Conservation (phyloP, 2,888 invertebrate genomes). For the Drosophila ustulata region DNA sequence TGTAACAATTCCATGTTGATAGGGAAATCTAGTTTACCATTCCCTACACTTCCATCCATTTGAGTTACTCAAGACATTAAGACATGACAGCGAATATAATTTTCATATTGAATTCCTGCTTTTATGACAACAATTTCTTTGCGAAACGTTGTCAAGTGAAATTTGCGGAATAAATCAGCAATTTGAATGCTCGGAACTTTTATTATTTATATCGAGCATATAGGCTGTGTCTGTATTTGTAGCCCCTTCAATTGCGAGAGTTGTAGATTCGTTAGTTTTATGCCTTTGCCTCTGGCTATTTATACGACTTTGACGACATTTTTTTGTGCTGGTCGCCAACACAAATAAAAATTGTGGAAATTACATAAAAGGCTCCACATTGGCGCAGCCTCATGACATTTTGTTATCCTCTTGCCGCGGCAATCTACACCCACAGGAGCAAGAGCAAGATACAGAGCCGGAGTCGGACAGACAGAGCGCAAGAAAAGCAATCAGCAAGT, state of each 20-base stretch:
- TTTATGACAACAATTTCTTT: conserved; percentile 1
- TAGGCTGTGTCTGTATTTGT: not conserved
- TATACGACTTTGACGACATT: conserved; percentile 42
- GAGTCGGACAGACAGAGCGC: conserved; percentile 8
- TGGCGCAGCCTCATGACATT: conserved; percentile 77
- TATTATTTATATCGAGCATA: conserved; percentile 24
- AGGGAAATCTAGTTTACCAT: not conserved
- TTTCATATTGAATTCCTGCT: conserved; percentile 12
- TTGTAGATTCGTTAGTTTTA: conserved; percentile 35
- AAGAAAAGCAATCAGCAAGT: conserved; percentile 47
- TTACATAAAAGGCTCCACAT: conserved; percentile 76
- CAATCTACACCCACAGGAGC: conserved; percentile 29
- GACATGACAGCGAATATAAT: not conserved
- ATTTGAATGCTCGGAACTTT: conserved; percentile 34
- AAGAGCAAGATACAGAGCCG: not conserved
- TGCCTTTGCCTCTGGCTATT: conserved; percentile 42
- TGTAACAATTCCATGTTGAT: not conserved
- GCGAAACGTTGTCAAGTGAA: conserved; percentile 4
- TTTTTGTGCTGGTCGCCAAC: conserved; percentile 29
- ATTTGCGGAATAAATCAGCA: conserved; percentile 26
- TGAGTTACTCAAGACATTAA: not conserved
- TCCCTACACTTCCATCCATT: not conserved
- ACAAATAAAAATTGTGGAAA: conserved; percentile 71
- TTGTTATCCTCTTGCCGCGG: conserved; percentile 67
- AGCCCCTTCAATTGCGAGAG: conserved; percentile 29